Percentiles rank a stretch among this genome's conserved stretches.
These are phyloP conservation scores for Leptopterna dolabrata DNA, from an alignment of 2,888 invertebrate species.

Conservation along the genomic window DNA sequence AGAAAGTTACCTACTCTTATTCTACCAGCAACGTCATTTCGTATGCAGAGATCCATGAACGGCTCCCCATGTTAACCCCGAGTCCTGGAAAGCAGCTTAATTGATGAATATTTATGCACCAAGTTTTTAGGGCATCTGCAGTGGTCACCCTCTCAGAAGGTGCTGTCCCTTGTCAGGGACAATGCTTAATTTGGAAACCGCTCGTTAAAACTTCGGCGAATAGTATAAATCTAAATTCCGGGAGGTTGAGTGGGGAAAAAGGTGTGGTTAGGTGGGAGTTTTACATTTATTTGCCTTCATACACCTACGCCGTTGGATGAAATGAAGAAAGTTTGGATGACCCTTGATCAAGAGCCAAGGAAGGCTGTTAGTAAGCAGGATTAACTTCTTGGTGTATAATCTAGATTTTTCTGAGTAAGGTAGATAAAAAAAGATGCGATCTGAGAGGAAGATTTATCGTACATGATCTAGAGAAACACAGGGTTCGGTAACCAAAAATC, in stretches of 20 bases:
- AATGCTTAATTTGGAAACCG: conserved; percentile 12
- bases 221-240: conserved; percentile 6
- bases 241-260: background rate
- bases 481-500: too few species aligned
- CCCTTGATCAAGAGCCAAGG: background rate
- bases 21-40: background rate
- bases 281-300: background rate
- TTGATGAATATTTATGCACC: conserved; percentile 34
- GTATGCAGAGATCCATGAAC: background rate
- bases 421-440: too few species aligned
- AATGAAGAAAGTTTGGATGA: background rate
- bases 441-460: too few species aligned
- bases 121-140: background rate
- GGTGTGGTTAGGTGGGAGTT: background rate
- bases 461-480: too few species aligned
- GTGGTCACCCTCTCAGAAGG: conserved; percentile 8
- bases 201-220: conserved; percentile 30
- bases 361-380: too few species aligned
- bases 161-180: background rate
- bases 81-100: background rate
- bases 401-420: too few species aligned
- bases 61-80: background rate
- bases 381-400: too few species aligned
- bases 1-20: too few species aligned
- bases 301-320: background rate